phyloP scores from a whole-genome alignment of 2,797 vertebrate genomes.

The Morus bassanus region DNA sequence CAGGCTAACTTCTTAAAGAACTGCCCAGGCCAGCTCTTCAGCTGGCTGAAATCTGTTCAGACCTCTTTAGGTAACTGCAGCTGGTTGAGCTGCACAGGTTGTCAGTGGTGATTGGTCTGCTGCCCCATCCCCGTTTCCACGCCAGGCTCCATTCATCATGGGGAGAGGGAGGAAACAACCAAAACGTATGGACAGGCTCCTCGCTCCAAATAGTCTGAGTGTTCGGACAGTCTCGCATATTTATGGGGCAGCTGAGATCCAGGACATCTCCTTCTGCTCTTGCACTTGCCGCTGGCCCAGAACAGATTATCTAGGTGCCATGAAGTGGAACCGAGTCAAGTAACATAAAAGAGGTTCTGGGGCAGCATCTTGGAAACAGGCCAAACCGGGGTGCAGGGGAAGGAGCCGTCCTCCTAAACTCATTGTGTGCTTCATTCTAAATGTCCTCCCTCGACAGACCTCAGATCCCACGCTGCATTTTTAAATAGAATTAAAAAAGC shows the following conservation, averaged over 20 bases:
- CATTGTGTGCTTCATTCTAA: background rate
- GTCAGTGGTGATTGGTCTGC: background rate
- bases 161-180: background rate
- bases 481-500: background rate
- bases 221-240: background rate
- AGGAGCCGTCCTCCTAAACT: background rate
- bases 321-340: background rate
- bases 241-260: background rate
- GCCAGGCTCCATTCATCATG: background rate
- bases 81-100: fast-evolving
- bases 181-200: background rate
- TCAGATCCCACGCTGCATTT: background rate
- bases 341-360: background rate
- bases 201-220: background rate
- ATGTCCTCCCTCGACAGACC: background rate
- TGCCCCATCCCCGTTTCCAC: background rate
- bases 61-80: background rate
- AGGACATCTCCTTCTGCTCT: background rate
- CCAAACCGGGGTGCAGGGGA: fast-evolving
- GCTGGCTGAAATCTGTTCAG: background rate
- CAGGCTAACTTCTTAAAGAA: background rate
- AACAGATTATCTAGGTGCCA: background rate
- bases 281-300: background rate
- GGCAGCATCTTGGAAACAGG: background rate
- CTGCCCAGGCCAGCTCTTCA: background rate